These are phyloP conservation scores for Felis catus DNA, from an alignment of 2,113 vertebrate genomes.

Conservation along the genomic window DNA sequence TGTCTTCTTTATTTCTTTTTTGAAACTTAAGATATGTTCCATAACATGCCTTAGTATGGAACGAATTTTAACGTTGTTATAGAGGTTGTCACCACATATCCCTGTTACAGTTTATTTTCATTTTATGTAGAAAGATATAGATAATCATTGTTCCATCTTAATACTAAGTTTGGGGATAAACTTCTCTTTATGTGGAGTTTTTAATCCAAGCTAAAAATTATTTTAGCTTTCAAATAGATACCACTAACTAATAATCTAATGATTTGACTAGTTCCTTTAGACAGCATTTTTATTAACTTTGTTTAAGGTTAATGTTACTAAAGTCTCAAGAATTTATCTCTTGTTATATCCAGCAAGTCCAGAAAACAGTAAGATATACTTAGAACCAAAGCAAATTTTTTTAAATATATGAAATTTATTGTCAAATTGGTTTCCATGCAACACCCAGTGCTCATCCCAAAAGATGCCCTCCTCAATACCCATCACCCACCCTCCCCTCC, in stretches of 20 bases:
- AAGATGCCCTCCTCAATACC: too few relatives aligned
- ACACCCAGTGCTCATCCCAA: too few relatives aligned
- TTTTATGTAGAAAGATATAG: neutral
- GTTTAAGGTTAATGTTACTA: neutral
- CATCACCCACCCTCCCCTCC: too few relatives aligned
- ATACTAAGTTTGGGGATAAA: neutral
- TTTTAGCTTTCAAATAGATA: neutral
- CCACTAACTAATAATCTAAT: neutral
- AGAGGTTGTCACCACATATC: neutral
- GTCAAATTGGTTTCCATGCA: too few relatives aligned
- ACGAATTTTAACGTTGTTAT: neutral
- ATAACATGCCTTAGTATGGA: neutral
- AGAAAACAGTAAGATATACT: neutral
- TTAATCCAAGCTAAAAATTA: neutral
- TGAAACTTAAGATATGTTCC: neutral
- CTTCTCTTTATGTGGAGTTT: conserved; percentile 15
- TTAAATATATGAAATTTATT: too few relatives aligned
- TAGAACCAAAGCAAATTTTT: neutral
- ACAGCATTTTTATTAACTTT: neutral
- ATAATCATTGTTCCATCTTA: neutral
- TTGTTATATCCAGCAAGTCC: neutral
- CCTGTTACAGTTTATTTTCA: neutral
- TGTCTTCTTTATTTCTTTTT: conserved; percentile 21
- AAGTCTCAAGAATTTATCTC: neutral
- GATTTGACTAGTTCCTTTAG: neutral